Evolutionary conservation across 2,888 invertebrate genomes (phyloP).

Genomic region (Argynnis bischoffii): DNA sequence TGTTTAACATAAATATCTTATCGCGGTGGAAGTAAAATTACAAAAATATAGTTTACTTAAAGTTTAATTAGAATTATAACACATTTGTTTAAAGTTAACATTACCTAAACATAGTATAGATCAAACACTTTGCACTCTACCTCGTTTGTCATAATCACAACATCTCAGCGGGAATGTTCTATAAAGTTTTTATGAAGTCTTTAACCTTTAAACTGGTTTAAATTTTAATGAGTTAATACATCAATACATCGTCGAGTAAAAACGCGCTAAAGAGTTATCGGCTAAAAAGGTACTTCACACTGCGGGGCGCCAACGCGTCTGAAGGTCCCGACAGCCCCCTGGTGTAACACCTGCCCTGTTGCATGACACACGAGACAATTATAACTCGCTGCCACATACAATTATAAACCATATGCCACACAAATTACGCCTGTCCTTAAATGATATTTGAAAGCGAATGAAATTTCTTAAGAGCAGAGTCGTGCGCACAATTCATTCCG

Average conservation of each 20-base stretch:
- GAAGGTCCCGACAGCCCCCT: conserved; percentile 62
- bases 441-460: conserved; percentile 43
- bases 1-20: not conserved
- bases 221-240: conserved; percentile 78
- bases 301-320: conserved; percentile 62
- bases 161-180: conserved; percentile 64
- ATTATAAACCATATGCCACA: conserved; percentile 51
- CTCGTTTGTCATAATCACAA: conserved; percentile 47
- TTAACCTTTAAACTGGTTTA: conserved; percentile 75
- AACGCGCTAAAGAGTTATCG: conserved; percentile 63
- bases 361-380: conserved; percentile 48
- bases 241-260: conserved; percentile 73
- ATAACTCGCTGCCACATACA: conserved; percentile 51
- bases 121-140: conserved; percentile 32
- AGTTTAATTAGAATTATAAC: not conserved
- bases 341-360: conserved; percentile 62
- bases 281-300: conserved; percentile 64
- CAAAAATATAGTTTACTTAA: not conserved
- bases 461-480: conserved; percentile 45
- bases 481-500: conserved; percentile 54
- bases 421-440: conserved; percentile 49
- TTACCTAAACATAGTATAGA: conserved; percentile 34
- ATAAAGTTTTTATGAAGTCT: conserved; percentile 70
- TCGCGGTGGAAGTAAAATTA: not conserved
- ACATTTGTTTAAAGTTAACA: conserved; percentile 23